A percentile compares a stretch with the other conserved stretches of the same genome.
Evolutionary conservation across 2,888 invertebrate genomes (phyloP).

Genomic region (Schizaphis graminum): DNA sequence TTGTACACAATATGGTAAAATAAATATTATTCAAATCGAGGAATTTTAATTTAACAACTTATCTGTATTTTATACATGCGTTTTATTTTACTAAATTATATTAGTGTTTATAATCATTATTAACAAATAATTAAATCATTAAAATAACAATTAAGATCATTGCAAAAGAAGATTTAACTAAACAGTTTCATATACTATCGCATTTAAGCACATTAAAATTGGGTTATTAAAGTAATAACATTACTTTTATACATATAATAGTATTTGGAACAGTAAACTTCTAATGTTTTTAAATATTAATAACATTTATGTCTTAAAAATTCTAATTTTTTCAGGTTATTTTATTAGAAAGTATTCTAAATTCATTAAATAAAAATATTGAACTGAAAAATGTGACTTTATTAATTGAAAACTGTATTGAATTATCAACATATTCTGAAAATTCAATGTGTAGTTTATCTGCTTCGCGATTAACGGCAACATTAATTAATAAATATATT

Average conservation of each 20-base stretch:
- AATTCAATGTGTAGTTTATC: conserved; percentile 50
- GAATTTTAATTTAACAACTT: background rate
- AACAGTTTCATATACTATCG: background rate
- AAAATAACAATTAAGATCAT: background rate
- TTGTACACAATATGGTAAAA: background rate
- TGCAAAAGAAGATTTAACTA: background rate
- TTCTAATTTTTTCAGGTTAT: conserved; percentile 20
- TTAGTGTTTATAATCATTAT: background rate
- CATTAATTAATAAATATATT: conserved; percentile 69
- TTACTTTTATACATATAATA: background rate
- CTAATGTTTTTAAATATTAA: background rate
- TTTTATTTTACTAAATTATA: background rate
- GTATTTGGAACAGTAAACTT: background rate
- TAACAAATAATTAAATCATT: background rate
- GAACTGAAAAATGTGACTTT: conserved; percentile 36
- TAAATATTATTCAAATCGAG: background rate
- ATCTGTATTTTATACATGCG: background rate
- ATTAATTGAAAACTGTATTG: conserved; percentile 51
- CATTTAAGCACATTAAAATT: background rate
- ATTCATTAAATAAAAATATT: conserved; percentile 37
- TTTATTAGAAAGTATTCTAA: conserved; percentile 60
- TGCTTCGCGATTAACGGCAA: conserved; percentile 69
- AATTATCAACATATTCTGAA: conserved; percentile 42
- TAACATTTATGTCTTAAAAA: background rate
- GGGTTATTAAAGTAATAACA: background rate